A percentile compares a stretch with the other conserved stretches of the same genome.
Evolutionary conservation across 2,888 invertebrate genomes (phyloP).

Genomic region (Watsonalla cultraria): DNA sequence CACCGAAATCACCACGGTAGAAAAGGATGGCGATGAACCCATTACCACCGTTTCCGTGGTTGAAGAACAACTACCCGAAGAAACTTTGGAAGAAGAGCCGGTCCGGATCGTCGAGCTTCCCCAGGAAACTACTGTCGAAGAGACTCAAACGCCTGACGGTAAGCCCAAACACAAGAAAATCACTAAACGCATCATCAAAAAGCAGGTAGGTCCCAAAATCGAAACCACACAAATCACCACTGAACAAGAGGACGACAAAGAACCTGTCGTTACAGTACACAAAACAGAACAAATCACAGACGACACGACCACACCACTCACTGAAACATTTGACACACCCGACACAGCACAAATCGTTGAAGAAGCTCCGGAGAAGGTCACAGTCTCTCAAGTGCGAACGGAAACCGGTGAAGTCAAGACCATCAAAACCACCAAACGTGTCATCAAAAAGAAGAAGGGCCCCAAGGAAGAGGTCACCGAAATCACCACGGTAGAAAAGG

Average conservation of each 20-base stretch:
- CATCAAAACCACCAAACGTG: slow-evolving; percentile 30
- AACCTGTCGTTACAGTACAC: slow-evolving; percentile 34
- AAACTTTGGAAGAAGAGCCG: slow-evolving; percentile 5
- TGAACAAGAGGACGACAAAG: slow-evolving; percentile 28
- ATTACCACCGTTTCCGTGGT: slow-evolving; percentile 9
- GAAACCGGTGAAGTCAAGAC: slow-evolving; percentile 25
- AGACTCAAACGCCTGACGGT: slow-evolving; percentile 20
- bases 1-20: slow-evolving; percentile 17
- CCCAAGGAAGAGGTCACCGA: slow-evolving; percentile 24
- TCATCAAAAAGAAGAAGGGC: slow-evolving; percentile 32
- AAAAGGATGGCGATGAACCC: slow-evolving; percentile 13
- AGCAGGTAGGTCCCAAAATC: slow-evolving; percentile 40
- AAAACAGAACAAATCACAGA: slow-evolving; percentile 30
- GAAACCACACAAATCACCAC: slow-evolving; percentile 42
- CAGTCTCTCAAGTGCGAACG: slow-evolving; percentile 24
- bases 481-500: slow-evolving; percentile 19
- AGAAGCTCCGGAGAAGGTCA: slow-evolving; percentile 17
- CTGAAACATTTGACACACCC: slow-evolving; percentile 3
- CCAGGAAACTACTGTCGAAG: slow-evolving; percentile 17
- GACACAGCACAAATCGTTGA: slow-evolving; percentile 30
- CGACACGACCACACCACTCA: slow-evolving; percentile 22
- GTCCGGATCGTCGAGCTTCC: slow-evolving; percentile 35
- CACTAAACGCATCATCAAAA: slow-evolving; percentile 26
- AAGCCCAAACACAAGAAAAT: slow-evolving; percentile 30
- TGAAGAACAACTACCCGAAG: slow-evolving; percentile 6